These are phyloP conservation scores for Pseudorasbora parva DNA, from an alignment of 2,113 vertebrate genomes.

Conservation along the genomic window DNA sequence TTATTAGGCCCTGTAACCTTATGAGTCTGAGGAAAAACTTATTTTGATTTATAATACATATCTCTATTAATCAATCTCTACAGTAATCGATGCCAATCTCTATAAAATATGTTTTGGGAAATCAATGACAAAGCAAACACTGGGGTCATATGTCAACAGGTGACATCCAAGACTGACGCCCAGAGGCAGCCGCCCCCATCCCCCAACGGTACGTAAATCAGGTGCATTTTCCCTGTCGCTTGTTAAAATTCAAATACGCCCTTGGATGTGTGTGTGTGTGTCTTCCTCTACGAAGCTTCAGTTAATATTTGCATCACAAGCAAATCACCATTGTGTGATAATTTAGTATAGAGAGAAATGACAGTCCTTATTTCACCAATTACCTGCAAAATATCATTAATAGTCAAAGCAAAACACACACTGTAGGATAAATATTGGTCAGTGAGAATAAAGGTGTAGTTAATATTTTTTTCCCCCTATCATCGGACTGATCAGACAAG, in stretches of 20 bases:
- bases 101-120: background rate
- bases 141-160: constrained; percentile 49
- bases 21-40: background rate
- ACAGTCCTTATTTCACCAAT: background rate
- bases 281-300: constrained; percentile 54
- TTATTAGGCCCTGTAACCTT: constrained; percentile 13
- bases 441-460: background rate
- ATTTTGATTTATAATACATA: background rate
- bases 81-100: too few species aligned
- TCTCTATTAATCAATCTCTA: background rate
- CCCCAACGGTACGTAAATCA: constrained; percentile 25
- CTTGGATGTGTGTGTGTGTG: constrained; percentile 45
- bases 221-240: constrained; percentile 44
- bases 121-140: constrained; percentile 45
- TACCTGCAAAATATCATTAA: constrained; percentile 8
- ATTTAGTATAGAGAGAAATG: constrained; percentile 33
- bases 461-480: background rate
- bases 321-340: constrained; percentile 67
- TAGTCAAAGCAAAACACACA: background rate
- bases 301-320: constrained; percentile 79
- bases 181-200: background rate
- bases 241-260: constrained; percentile 64
- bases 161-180: constrained; percentile 26
- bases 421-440: background rate
- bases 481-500: background rate